phyloP scores from a whole-genome alignment of 2,888 invertebrate species.

The Meteorus cinctellus region DNA sequence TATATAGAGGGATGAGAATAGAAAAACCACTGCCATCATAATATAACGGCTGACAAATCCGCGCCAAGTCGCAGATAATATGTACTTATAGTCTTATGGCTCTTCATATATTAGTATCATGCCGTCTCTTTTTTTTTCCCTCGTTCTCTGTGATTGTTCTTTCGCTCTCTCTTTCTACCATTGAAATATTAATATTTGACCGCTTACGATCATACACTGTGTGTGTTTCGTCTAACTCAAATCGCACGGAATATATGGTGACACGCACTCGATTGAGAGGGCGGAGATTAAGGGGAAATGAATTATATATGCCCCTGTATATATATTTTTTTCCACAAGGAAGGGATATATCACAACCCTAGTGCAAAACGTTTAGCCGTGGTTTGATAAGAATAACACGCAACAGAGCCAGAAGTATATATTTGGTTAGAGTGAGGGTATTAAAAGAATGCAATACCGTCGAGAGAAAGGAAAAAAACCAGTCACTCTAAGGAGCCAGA shows the following conservation, averaged over 20 bases:
- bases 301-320: neutral
- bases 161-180: slow-evolving; percentile 52
- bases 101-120: slow-evolving; percentile 45
- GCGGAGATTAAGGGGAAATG: neutral
- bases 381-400: neutral
- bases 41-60: slow-evolving; percentile 43
- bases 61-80: slow-evolving; percentile 46
- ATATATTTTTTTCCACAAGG: neutral
- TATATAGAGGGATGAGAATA: slow-evolving; percentile 26
- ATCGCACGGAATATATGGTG: slow-evolving; percentile 2
- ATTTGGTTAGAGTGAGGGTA: neutral
- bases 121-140: neutral
- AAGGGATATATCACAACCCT: neutral
- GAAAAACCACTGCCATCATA: slow-evolving; percentile 44
- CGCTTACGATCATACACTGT: slow-evolving; percentile 48
- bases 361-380: neutral
- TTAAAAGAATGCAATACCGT: neutral
- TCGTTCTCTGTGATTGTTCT: slow-evolving; percentile 44
- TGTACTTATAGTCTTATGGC: slow-evolving; percentile 41
- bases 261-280: slow-evolving; percentile 4
- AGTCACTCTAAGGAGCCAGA: neutral
- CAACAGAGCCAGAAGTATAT: neutral
- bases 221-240: slow-evolving; percentile 35
- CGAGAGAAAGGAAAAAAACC: neutral
- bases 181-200: slow-evolving; percentile 65